Evolutionary conservation across 2,888 invertebrate species (phyloP), one percentile per base, ranked within the genome.

Genomic region (Philereme transversata): DNA sequence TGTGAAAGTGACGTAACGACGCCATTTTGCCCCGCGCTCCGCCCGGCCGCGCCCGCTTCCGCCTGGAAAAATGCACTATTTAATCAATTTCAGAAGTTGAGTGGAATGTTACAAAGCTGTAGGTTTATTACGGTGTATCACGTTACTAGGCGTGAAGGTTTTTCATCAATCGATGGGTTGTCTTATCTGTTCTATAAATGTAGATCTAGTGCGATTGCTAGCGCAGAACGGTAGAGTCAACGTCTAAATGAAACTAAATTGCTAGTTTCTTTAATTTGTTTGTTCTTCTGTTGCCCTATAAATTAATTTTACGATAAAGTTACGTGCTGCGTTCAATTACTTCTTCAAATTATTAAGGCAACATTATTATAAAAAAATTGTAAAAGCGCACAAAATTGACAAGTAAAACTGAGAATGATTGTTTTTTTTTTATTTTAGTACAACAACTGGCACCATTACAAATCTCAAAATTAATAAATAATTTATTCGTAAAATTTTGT

Each of bases 1-100:
- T 85, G 83, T 83, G 85, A 85, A 87, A 87, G 87, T 90, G 90
- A 90, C 90, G 90, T 90, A 90, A 90, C 79, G 82, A 73, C 82
- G 90, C 90, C 90, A 90, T 90, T 60, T 86, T 90, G 86, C 83
- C 79, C 77, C 80, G 64, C 73, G 51, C 69, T 71, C 72, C 78
- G 74, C 75, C 77, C 71, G 66, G 71, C 81, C 81, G 78, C 83
- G 57, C 73, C 75, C 72, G 71, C 62, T 65, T 73, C 70, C 75
- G 60, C 63, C 65, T 65, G 52, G 64, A 64, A 69, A 67, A 69
- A 69, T 69, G 67, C 67, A 69, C 53, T 87, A 85, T 84, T 83
- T 83, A 86, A 88, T 88, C 86, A 88, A 88, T 88, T 88, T 88
- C 84, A 85, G 83, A 79, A 81, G 74, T 81, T 71, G 73, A 78